Evolutionary conservation across 2,797 vertebrate species (phyloP), one percentile per base, ranked within the genome.

Genomic region (Valencia hispanica): DNA sequence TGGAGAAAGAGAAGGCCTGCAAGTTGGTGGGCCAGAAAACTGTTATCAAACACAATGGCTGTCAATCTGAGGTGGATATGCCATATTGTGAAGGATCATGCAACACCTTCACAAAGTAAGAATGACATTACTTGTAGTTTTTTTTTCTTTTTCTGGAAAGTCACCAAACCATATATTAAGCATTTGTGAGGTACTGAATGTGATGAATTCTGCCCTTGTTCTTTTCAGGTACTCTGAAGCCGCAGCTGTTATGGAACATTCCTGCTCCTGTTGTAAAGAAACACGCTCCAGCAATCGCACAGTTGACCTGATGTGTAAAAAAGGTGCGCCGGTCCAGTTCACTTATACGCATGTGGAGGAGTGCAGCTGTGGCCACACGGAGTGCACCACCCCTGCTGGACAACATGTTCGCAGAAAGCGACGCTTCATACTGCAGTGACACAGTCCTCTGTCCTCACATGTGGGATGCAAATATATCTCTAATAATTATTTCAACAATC

Each of bases 191-290:
- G n/a, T 25, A 4, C 2, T 6, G 10, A 65, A 65, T 39, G 61
- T 25, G 61, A 34, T 25, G 20, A 39, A 39, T 8, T 39, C 61
- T 65, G 61, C 17, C 61, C 39, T 75, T 4, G 36, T 81, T 68
- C 70, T 0, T 47, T 77, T 45, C 76, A 96, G 95, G 85, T 95
- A 98, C 89, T 97, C 96, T 5, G 81, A 88, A 4, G 70, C 86
- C 81, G 91, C 90, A 17, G 93, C 93, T 81, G 63, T 87, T 2
- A 87, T 97, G 94, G 76, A 95, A 69, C 95, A 96, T 74, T 91
- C 73, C 10, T 99, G 98, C 83, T 93, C 94, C 27, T 99, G 97
- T 93, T 99, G 98, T 89, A 96, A 92, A 71, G 97, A 97, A 80
- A 79, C 80, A 5, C 79, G 0, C 0, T 94, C 89, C 74, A 93